Base-by-base conservation (phyloP, 2,888 invertebrate species). In the Trissoscelio sp. region DNA sequence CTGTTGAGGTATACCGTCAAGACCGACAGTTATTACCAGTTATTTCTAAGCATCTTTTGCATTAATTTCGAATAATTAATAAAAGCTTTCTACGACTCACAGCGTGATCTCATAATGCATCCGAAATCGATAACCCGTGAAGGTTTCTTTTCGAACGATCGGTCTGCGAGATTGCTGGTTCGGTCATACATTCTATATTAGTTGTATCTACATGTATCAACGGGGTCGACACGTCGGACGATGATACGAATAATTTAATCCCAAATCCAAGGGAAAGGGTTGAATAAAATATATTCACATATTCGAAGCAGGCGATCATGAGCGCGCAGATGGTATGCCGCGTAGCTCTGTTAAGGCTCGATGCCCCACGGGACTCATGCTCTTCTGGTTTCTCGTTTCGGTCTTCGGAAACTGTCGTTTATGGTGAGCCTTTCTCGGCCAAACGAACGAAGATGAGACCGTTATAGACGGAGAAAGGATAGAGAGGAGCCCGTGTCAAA, bases 261-360 rank as follows among this genome's bases (percentile, higher is more conserved):
- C 84, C 37, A 57, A 74, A 85, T 85, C 88, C 85, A 85, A 85
- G 88, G 88, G 88, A 89, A 91, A 91, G 91, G 91, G 90, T 91
- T 91, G 91, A 91, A 91, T 91, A 91, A 91, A 91, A 91, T 91
- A 91, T 91, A 91, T 91, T 91, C 91, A 91, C 91, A 91, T 91
- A 91, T 91, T 91, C 90, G 88, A 86, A 90, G 82, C 88, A 91
- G 91, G 91, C 85, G 79, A 85, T 69, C 86, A 91, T 89, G 86
- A 79, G 24, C 16, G 16, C 44, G 42, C 81, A 90, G 90, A 82
- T 89, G 87, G 90, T 88, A 62, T 79, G 20, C 69, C 46, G 34
- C 16, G 16, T 75, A 6, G 16, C 37, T 22, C 20, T 34, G 51
- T 48, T 11, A 12, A 24, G 74, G 34, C 60, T 18, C 58, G 62